These are phyloP conservation scores for Petrophora chlorosata DNA, from an alignment of 2,888 invertebrate species.

Conservation along the genomic window DNA sequence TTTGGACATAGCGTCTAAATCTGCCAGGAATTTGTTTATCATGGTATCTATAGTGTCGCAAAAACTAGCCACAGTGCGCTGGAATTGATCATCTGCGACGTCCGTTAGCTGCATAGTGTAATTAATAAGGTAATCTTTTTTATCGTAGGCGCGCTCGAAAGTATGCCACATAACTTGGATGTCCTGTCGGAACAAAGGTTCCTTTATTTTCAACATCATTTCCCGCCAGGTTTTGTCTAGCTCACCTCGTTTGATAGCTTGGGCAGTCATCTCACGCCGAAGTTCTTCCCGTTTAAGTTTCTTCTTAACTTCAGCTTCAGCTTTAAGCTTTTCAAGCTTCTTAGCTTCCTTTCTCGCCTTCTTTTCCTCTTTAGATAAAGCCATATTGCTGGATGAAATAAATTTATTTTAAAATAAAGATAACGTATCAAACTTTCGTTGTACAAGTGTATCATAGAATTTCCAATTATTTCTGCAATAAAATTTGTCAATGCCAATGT, in stretches of 20 bases:
- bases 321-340: slow-evolving; percentile 56
- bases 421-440: slow-evolving; percentile 8
- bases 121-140: slow-evolving; percentile 84
- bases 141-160: slow-evolving; percentile 81
- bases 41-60: slow-evolving; percentile 85
- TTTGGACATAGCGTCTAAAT: slow-evolving; percentile 61
- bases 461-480: background rate
- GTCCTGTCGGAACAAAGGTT: slow-evolving; percentile 68
- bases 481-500: slow-evolving; percentile 15
- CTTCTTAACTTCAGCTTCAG: slow-evolving; percentile 54
- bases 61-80: slow-evolving; percentile 85
- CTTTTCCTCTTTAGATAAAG: slow-evolving; percentile 64
- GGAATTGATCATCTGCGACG: slow-evolving; percentile 86
- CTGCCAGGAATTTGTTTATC: slow-evolving; percentile 74
- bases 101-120: slow-evolving; percentile 83
- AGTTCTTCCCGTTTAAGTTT: slow-evolving; percentile 62
- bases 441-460: background rate
- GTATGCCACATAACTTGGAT: slow-evolving; percentile 71
- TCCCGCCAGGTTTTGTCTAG: slow-evolving; percentile 66
- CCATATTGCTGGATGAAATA: slow-evolving; percentile 47
- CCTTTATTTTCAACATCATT: slow-evolving; percentile 71
- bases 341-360: slow-evolving; percentile 69
- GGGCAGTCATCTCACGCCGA: slow-evolving; percentile 63
- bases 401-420: slow-evolving; percentile 21
- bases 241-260: slow-evolving; percentile 52